Evolutionary conservation across 2,888 invertebrate species (phyloP).

Genomic region (Rhabditoides inermis): DNA sequence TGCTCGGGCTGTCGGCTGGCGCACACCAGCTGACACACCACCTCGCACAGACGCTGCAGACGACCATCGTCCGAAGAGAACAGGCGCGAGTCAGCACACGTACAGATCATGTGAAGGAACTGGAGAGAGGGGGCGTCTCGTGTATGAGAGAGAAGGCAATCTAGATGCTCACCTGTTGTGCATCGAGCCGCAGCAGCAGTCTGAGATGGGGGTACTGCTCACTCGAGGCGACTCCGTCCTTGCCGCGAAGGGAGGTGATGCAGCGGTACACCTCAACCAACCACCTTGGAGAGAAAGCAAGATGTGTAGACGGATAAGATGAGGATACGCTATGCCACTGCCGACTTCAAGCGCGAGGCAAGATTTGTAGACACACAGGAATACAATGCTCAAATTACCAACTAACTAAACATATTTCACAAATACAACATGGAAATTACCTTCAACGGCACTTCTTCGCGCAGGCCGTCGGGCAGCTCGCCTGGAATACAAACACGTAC

Average conservation of each 20-base stretch:
- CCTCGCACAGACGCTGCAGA: conserved; percentile 27
- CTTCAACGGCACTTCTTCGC: no score
- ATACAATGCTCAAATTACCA: no score
- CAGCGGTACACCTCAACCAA: conserved; percentile 33
- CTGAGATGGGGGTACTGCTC: conserved; percentile 53
- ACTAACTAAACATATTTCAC: background rate
- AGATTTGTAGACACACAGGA: no score
- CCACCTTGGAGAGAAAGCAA: no score
- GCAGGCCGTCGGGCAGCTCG: no score
- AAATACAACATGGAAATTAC: background rate
- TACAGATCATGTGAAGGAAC: conserved; percentile 45
- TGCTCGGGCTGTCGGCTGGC: no score
- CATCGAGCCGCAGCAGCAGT: conserved; percentile 71
- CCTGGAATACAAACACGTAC: no score
- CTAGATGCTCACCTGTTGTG: conserved; percentile 58
- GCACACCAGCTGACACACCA: no score
- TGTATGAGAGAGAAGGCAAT: background rate
- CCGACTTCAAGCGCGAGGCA: no score
- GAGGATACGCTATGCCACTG: no score
- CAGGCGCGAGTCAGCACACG: conserved; percentile 37
- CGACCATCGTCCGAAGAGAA: conserved; percentile 24
- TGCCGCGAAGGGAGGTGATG: conserved; percentile 23
- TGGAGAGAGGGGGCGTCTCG: conserved; percentile 6
- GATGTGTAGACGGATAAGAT: no score
- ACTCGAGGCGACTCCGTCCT: conserved; percentile 12